phyloP scores from a whole-genome alignment of 2,888 invertebrate genomes.

The Xestia xanthographa region DNA sequence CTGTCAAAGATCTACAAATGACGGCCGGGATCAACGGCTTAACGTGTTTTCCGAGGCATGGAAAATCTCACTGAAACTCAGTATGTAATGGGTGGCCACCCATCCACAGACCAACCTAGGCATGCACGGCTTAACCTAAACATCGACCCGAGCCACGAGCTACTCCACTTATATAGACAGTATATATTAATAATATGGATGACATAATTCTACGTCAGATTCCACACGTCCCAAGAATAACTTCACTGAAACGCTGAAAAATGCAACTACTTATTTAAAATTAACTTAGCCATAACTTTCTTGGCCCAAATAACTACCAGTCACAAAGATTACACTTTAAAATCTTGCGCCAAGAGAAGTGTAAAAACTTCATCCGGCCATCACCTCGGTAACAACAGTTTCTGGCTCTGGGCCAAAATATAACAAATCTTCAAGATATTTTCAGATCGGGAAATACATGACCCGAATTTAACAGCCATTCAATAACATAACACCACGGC shows the following conservation, averaged over 20 bases:
- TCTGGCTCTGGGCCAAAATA: conserved; percentile 44
- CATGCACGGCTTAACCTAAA: too few species aligned
- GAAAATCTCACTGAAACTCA: too few species aligned
- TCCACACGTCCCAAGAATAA: not conserved
- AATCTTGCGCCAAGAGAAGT: conserved; percentile 37
- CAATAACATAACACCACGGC: not conserved
- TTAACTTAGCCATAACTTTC: conserved; percentile 31
- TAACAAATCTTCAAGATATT: conserved; percentile 33
- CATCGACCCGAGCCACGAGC: too few species aligned
- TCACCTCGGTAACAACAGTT: conserved; percentile 28
- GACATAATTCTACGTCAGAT: not conserved
- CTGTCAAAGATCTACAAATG: too few species aligned
- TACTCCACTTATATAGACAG: too few species aligned
- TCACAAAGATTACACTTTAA: conserved; percentile 27
- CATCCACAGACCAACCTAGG: too few species aligned
- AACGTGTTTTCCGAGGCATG: too few species aligned
- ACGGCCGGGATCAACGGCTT: too few species aligned
- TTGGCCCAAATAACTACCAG: conserved; percentile 11
- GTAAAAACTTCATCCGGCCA: conserved; percentile 34
- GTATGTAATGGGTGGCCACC: too few species aligned
- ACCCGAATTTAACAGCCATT: conserved; percentile 16
- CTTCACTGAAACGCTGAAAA: not conserved
- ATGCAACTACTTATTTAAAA: not conserved
- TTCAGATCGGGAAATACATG: conserved; percentile 24
- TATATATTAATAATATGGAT: not conserved